phyloP scores from a whole-genome alignment of 1,140 invertebrate genomes.

The Protaetia brevitarsis region DNA sequence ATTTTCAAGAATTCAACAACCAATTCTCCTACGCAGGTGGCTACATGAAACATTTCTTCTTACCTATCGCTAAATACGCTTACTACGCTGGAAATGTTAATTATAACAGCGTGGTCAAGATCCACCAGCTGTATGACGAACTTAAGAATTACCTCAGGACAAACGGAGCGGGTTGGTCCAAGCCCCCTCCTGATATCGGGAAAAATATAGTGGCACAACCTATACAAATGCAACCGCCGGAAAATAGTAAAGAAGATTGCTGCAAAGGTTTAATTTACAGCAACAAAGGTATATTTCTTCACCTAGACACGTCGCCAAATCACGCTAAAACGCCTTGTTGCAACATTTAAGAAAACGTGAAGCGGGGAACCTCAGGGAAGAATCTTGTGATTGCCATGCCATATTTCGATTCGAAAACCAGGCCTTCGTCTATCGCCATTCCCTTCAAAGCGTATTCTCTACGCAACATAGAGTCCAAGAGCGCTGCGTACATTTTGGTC shows the following conservation, averaged over 20 bases:
- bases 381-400: conserved; percentile 49
- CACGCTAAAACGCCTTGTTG: no score
- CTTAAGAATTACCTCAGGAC: conserved; percentile 55
- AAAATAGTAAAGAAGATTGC: background rate
- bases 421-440: conserved; percentile 51
- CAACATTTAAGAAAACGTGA: background rate
- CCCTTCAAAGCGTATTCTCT: conserved; percentile 50
- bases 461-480: conserved; percentile 52
- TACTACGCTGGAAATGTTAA: conserved; percentile 60
- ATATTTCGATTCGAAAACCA: conserved; percentile 51
- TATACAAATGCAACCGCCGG: background rate
- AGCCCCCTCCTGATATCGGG: conserved; percentile 34
- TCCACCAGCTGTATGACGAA: conserved; percentile 56
- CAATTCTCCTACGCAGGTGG: conserved; percentile 44
- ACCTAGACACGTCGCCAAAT: background rate
- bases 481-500: conserved; percentile 54
- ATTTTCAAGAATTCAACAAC: conserved; percentile 19
- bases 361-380: background rate
- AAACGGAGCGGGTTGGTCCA: conserved; percentile 57
- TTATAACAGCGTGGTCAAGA: conserved; percentile 52
- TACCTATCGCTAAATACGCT: conserved; percentile 55
- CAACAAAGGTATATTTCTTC: background rate
- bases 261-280: conserved; percentile 17
- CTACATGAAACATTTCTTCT: conserved; percentile 54
- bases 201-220: background rate